Base-by-base conservation (phyloP, 1,140 invertebrate genomes). In the Lasioglossum albipes region DNA sequence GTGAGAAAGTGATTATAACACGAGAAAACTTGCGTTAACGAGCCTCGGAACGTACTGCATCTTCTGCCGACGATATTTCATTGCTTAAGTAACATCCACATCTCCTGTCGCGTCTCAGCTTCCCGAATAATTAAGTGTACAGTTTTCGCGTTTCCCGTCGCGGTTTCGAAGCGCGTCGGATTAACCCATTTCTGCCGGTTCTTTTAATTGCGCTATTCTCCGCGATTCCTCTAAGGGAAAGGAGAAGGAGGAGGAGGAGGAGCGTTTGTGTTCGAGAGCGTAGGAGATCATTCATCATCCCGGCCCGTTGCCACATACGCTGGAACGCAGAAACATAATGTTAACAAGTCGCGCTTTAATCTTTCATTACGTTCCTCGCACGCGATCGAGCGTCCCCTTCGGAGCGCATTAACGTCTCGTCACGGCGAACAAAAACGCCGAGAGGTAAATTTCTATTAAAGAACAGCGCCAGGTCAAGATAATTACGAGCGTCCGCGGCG, bases 371-470 rank as follows among this genome's bases (percentile, higher is more conserved):
- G 69, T 79, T 54, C 6, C 49, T 73, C 78, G 45, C 61, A 66
- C 36, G 70, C 71, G 41, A 74, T 49, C 70, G 52, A 42, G 42
- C 49, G 52, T 79, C 45, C 61, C 31, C 49, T n/a, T 65, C 76
- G 36, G 31, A n/a, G 16, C 59, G 59, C 45, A 54, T 79, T 79
- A 79, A 65, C 59, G 27, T 73, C 69, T 45, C 59, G 61, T 79
- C 69, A 20, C 13, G 9, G 57, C 10, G 16, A 42, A 66, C 62
- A n/a, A 74, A 73, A 73, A 20, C 20, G 20, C 16, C 45, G 45
- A 54, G 45, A 67, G 71, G 31, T 54, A 64, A 70, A 64, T 81
- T 81, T 81, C 79, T 81, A 75, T 81, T 76, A 65, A 72, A 76
- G 41, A 64, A n/a, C 31, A 67, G 54, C 42, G 2, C 12, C 27